Evolutionary conservation across 1,140 invertebrate species (phyloP), one percentile per base, ranked within the genome.

Genomic region (Drosophila paulistorum): DNA sequence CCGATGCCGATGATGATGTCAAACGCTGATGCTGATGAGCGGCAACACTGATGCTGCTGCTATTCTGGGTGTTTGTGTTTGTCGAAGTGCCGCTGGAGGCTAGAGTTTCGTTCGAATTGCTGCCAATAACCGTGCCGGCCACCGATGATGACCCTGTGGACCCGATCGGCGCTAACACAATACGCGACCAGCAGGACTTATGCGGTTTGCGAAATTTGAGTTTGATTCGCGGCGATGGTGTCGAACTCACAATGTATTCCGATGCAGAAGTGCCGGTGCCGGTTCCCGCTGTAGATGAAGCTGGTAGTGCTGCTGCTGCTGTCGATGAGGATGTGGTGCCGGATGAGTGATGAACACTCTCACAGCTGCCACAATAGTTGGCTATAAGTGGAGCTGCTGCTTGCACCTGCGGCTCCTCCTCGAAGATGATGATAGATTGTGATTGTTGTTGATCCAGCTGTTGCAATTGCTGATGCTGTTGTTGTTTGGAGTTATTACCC

Each of bases 401-500:
- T 61, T 41, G 70, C 41, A 26, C 65, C 77, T 77, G 75, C 3
- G 37, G 37, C 11, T 39, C 37, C 71, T 75, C 71, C 91, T 59
- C 57, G 11, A 59, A 59, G 81, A 83, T 74, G 77, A 79, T 86
- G 62, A 82, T 92, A 71, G 80, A 77, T 23, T 73, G 83, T 33
- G 71, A 37, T 26, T 30, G 23, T 17, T 65, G 41, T 45, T 84
- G 37, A 54, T 84, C 57, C 35, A 63, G 35, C 20, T 76, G 64
- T n/a, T 77, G 62, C n/a, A 55, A n/a, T 1, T 39, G 14, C 17
- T 55, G 37, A 20, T 59, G 9, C 10, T 74, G 89, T 66, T 57
- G 79, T 77, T 68, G 93, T 81, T 92, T 91, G 86, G 92, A 92
- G 92, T 91, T 93, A 92, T 73, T 93, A 68, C 71, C 93, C 71